Conservation (phyloP, 2,113 vertebrate genomes). For the Collichthys lucidus region DNA sequence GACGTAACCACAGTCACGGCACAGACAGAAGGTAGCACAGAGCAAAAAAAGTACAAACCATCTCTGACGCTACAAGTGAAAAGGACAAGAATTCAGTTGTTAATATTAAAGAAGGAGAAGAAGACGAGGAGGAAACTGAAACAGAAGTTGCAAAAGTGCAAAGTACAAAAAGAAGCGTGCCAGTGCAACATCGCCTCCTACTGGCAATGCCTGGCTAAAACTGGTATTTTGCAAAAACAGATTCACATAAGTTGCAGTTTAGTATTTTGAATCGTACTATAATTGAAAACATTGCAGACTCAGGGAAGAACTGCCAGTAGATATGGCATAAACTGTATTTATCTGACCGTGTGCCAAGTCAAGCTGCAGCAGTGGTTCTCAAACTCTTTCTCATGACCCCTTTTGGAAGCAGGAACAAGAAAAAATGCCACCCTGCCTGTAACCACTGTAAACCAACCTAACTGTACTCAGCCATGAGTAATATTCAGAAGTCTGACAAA, state of each 20-base stretch:
- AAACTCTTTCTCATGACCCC: background rate
- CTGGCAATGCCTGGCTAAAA: constrained; percentile 24
- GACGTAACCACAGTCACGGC: constrained; percentile 10
- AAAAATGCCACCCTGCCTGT: background rate
- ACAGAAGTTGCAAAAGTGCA: background rate
- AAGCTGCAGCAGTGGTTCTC: background rate
- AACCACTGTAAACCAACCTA: background rate
- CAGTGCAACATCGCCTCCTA: constrained; percentile 51
- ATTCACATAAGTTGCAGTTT: background rate
- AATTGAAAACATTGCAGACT: background rate
- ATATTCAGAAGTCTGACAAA: background rate
- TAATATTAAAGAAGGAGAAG: constrained; percentile 53
- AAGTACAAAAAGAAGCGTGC: background rate
- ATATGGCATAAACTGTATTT: background rate
- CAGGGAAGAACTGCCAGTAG: background rate
- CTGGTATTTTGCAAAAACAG: background rate
- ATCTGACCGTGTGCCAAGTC: no score
- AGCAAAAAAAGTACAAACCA: constrained; percentile 92
- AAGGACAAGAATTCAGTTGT: constrained; percentile 68
- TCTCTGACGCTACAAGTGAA: constrained; percentile 93
- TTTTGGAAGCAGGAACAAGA: background rate
- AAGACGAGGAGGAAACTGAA: background rate
- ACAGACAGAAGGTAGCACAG: constrained; percentile 8
- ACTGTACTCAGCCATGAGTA: background rate
- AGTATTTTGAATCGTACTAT: background rate